phyloP scores from a whole-genome alignment of 2,888 invertebrate species.

The Loripinus fragilis region DNA sequence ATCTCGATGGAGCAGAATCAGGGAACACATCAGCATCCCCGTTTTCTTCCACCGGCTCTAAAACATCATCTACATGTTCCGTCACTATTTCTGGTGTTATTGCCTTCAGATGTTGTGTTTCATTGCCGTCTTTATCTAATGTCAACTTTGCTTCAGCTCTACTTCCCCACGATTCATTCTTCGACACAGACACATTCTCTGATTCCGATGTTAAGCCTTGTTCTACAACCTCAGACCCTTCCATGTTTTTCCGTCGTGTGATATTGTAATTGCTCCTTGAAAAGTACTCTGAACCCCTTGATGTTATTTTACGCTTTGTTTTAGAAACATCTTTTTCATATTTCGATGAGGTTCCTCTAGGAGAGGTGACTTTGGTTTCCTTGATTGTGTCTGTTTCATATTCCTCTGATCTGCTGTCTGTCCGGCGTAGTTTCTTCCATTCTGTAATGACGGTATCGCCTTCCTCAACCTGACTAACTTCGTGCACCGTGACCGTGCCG shows the following conservation, averaged over 20 bases:
- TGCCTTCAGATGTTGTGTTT: background rate
- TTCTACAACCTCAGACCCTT: constrained; percentile 70
- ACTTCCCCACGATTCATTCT: constrained; percentile 73
- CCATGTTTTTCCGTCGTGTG: constrained; percentile 57
- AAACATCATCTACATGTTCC: constrained; percentile 4
- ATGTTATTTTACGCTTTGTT: constrained; percentile 71
- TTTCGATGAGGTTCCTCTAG: constrained; percentile 65
- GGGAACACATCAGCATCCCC: background rate
- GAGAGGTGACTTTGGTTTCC: constrained; percentile 68
- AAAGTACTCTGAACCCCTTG: constrained; percentile 75
- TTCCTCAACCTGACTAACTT: constrained; percentile 62
- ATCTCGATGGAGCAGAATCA: background rate
- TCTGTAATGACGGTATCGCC: constrained; percentile 71
- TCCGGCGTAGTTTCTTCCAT: constrained; percentile 67
- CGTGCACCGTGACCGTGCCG: constrained; percentile 71
- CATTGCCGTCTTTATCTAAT: constrained; percentile 39
- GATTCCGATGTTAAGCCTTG: constrained; percentile 70
- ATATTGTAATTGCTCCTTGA: constrained; percentile 67
- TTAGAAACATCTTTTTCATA: constrained; percentile 73
- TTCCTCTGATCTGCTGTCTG: constrained; percentile 70
- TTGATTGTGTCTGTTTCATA: constrained; percentile 73
- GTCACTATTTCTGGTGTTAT: constrained; percentile 19
- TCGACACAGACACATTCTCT: constrained; percentile 72
- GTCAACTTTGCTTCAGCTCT: constrained; percentile 62
- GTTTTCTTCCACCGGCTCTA: background rate